Conservation (phyloP, 1,140 invertebrate genomes). For the Drosophila yakuba region DNA sequence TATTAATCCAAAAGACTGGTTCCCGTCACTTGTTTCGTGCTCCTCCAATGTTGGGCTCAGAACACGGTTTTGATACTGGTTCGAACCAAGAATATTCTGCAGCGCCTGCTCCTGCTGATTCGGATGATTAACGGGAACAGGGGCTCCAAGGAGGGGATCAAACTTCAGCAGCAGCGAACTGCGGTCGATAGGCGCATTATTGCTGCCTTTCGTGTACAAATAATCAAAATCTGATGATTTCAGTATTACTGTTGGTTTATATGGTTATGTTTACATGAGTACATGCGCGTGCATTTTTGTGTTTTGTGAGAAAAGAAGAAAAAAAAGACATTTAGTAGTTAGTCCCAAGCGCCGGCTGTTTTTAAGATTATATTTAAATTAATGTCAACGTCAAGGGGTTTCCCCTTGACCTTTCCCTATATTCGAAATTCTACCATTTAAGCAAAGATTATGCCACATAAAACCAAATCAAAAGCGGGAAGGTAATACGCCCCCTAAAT, state of each 20-base stretch:
- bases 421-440: slow-evolving; percentile 2
- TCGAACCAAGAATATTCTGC: slow-evolving; percentile 40
- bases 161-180: slow-evolving; percentile 81
- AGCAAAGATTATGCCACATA: background rate
- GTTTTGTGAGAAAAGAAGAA: slow-evolving; percentile 36
- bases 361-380: slow-evolving; percentile 15
- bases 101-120: slow-evolving; percentile 47
- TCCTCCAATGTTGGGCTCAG: slow-evolving; percentile 80
- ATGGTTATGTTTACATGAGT: slow-evolving; percentile 25
- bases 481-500: slow-evolving; percentile 15
- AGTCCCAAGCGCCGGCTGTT: slow-evolving; percentile 22
- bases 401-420: background rate
- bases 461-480: background rate
- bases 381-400: slow-evolving; percentile 22
- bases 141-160: slow-evolving; percentile 77
- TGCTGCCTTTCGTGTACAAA: slow-evolving; percentile 81
- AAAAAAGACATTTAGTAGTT: slow-evolving; percentile 46
- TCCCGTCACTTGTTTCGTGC: slow-evolving; percentile 71
- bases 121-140: slow-evolving; percentile 71
- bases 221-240: slow-evolving; percentile 84
- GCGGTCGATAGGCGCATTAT: slow-evolving; percentile 70
- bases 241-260: slow-evolving; percentile 68
- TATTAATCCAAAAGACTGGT: slow-evolving; percentile 64
- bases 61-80: slow-evolving; percentile 40
- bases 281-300: slow-evolving; percentile 58